These are phyloP conservation scores for Syncerus caffer DNA, from an alignment of 2,797 vertebrate genomes.

Conservation along the genomic window DNA sequence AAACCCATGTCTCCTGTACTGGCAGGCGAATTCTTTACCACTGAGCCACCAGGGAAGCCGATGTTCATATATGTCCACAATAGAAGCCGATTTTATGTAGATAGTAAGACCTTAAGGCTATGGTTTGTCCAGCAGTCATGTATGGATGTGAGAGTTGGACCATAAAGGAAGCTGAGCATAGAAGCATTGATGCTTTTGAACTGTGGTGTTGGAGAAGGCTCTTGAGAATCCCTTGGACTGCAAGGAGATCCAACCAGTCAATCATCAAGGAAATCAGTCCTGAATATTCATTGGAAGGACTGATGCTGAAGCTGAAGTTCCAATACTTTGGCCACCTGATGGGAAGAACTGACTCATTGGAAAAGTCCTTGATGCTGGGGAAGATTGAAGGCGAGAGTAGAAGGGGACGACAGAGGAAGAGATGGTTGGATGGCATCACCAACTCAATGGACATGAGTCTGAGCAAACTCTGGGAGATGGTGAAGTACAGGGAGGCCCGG, in stretches of 20 bases:
- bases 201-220: not conserved
- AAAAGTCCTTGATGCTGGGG: not conserved
- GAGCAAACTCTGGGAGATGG: not conserved
- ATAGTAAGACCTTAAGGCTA: not conserved
- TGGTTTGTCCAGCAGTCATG: not conserved
- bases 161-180: accelerated
- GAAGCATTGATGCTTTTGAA: not conserved
- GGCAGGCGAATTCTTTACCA: not conserved
- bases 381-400: not conserved
- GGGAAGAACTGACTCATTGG: not conserved
- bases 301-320: not conserved
- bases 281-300: not conserved
- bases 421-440: accelerated
- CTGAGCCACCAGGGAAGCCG: not conserved
- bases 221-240: not conserved
- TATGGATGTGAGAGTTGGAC: not conserved
- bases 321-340: not conserved
- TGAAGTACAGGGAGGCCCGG: not conserved
- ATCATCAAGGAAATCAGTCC: accelerated
- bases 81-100: not conserved
- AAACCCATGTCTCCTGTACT: not conserved
- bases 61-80: too few species aligned
- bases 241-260: not conserved
- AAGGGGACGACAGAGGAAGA: not conserved
- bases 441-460: not conserved